phyloP scores from a whole-genome alignment of 2,888 invertebrate genomes.

The Meta bourneti region DNA sequence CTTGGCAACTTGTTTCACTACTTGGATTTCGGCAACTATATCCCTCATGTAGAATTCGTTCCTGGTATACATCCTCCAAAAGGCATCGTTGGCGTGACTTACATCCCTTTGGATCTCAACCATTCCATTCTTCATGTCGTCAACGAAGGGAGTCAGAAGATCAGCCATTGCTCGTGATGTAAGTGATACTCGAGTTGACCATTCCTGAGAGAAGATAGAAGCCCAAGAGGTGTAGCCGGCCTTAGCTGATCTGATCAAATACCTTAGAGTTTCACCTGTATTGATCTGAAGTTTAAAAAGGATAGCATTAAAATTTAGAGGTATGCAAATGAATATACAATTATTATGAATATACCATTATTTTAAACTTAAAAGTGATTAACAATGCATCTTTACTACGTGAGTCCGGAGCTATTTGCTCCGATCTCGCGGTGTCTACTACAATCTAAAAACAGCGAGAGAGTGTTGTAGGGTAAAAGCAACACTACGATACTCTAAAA shows the following conservation, averaged over 20 bases:
- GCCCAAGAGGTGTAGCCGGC: background rate
- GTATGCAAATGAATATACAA: background rate
- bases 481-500: too few relatives aligned
- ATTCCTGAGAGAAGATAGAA: constrained; percentile 32
- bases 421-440: background rate
- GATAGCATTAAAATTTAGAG: background rate
- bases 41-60: constrained; percentile 74
- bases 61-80: constrained; percentile 67
- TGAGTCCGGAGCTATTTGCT: too few relatives aligned
- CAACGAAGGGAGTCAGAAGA: constrained; percentile 46
- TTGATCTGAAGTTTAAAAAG: constrained; percentile 29
- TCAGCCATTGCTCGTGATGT: constrained; percentile 36
- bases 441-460: background rate
- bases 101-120: constrained; percentile 50
- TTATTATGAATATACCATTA: background rate
- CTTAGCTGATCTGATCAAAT: background rate
- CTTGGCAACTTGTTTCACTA: constrained; percentile 22
- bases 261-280: constrained; percentile 60
- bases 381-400: background rate
- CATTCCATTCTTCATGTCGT: constrained; percentile 43
- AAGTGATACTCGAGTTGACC: background rate
- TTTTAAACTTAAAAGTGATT: background rate
- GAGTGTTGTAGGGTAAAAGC: too few relatives aligned
- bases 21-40: constrained; percentile 26
- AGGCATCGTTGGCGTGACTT: background rate